Conservation (phyloP, 1,140 invertebrate species). For the Drosophila punjabiensis region DNA sequence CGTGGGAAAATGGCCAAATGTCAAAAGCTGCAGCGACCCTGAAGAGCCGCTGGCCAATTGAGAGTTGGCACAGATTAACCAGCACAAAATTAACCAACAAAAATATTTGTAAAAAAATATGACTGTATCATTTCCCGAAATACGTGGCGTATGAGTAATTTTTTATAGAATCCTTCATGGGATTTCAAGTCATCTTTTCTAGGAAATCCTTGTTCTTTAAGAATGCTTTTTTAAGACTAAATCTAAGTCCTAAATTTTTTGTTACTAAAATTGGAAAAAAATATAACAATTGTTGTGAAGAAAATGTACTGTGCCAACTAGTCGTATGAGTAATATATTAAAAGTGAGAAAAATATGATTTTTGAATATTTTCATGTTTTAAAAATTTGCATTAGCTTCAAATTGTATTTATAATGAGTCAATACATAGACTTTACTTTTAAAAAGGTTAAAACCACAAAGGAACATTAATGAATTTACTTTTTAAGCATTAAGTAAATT, state of each 20-base stretch:
- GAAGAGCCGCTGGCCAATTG: slow-evolving; percentile 28
- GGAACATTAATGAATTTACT: accelerated
- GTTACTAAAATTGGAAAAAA: too few species aligned
- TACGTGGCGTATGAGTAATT: neutral
- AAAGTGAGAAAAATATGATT: neutral
- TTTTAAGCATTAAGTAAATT: too few species aligned
- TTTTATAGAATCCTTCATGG: neutral
- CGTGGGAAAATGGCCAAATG: slow-evolving; percentile 70
- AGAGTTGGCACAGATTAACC: slow-evolving; percentile 1
- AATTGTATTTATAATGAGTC: neutral
- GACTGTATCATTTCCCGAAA: too few species aligned
- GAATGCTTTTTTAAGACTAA: neutral
- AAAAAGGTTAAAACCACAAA: too few species aligned
- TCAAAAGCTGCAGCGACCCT: slow-evolving; percentile 57
- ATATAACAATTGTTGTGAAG: too few species aligned
- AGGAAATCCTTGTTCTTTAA: neutral
- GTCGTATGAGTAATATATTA: slow-evolving; percentile 1
- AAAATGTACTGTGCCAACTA: neutral
- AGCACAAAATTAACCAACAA: neutral
- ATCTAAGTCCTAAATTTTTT: neutral
- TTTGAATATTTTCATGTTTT: neutral
- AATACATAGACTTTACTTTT: neutral
- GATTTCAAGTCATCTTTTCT: neutral
- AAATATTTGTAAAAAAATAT: neutral
- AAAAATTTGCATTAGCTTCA: neutral